A percentile compares a stretch with the other conserved stretches of the same genome.
Conservation (phyloP, 1,140 invertebrate species). For the Eupristina koningsbergeri region DNA sequence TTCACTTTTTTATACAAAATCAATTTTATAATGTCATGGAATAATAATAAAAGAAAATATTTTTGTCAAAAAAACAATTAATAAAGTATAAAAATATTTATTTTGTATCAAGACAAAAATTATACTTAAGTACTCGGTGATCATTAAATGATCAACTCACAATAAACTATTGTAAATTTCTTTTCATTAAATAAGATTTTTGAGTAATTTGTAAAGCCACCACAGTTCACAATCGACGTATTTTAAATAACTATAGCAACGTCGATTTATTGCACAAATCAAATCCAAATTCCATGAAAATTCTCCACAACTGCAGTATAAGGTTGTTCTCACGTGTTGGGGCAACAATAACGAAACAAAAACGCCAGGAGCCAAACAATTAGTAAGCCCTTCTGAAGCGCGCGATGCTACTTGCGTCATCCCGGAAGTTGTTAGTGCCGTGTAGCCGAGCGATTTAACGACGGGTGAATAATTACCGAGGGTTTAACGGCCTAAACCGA, state of each 20-base stretch:
- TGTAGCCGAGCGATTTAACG: conserved; percentile 69
- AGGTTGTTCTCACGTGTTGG: background rate
- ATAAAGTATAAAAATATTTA: too few relatives aligned
- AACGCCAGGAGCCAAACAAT: conserved; percentile 55
- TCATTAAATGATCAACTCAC: too few relatives aligned
- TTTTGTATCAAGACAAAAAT: too few relatives aligned
- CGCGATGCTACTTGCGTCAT: conserved; percentile 55
- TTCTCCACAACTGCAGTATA: background rate
- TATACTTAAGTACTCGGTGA: too few relatives aligned
- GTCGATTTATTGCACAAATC: background rate
- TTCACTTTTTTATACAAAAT: too few relatives aligned
- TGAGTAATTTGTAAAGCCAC: background rate
- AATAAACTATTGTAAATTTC: too few relatives aligned
- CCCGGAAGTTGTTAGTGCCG: conserved; percentile 65
- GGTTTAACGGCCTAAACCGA: conserved; percentile 67
- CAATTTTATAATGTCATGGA: too few relatives aligned
- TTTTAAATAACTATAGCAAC: background rate
- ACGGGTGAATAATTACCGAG: conserved; percentile 70
- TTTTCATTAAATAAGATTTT: too few relatives aligned
- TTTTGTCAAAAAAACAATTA: too few relatives aligned
- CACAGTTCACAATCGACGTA: background rate
- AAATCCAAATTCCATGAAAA: conserved; percentile 10
- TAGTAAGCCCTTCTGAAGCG: conserved; percentile 51
- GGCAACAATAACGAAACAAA: conserved; percentile 24
- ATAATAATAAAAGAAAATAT: too few relatives aligned